Conservation (phyloP, 2,888 invertebrate species). For the Invenusta paracnida region DNA sequence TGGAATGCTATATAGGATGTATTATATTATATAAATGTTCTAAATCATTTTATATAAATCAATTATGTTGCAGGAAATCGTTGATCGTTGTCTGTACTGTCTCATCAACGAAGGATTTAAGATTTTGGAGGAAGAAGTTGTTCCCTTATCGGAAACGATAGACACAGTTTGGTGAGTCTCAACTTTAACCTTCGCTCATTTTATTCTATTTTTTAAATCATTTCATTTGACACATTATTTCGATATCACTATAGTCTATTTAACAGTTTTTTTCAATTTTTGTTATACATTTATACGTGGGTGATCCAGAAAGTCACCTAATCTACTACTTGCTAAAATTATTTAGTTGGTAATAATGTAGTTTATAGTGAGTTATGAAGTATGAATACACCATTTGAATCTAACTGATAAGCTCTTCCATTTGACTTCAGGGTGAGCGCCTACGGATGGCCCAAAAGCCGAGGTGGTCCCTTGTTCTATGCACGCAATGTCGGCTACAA, state of each 20-base stretch:
- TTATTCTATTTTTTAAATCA: neutral
- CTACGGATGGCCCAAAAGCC: conserved; percentile 53
- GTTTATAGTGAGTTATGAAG: neutral
- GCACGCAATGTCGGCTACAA: conserved; percentile 53
- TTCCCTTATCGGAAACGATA: conserved; percentile 53
- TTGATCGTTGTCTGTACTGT: conserved; percentile 52
- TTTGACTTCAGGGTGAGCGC: conserved; percentile 52
- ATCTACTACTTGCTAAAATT: too few species aligned
- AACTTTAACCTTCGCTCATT: too few species aligned
- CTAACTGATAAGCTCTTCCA: neutral
- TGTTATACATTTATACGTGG: neutral
- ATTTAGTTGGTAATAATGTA: too few species aligned
- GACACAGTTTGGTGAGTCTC: conserved; percentile 53
- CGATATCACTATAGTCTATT: neutral
- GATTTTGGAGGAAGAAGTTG: conserved; percentile 54
- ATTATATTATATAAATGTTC: too few species aligned
- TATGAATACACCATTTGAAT: neutral
- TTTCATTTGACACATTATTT: conserved; percentile 6
- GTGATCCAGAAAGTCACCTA: too few species aligned
- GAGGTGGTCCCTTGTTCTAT: conserved; percentile 57
- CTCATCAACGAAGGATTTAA: conserved; percentile 56
- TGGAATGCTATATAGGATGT: too few species aligned
- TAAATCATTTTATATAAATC: too few species aligned
- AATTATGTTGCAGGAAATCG: conserved; percentile 46
- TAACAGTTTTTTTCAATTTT: neutral